phyloP scores from a whole-genome alignment of 2,797 vertebrate genomes.

The Mus minutoides region DNA sequence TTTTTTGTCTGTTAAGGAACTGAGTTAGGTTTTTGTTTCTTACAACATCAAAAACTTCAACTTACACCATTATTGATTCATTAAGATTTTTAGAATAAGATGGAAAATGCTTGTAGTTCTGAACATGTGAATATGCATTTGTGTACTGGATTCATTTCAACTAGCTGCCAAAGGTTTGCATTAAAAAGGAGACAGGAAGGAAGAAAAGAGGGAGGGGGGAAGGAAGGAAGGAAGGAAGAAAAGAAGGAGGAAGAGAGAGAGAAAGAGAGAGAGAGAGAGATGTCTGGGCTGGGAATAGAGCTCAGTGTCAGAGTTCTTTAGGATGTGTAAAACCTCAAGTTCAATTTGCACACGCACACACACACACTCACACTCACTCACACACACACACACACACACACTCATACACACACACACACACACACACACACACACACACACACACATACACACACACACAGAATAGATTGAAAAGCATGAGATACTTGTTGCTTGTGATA shows the following conservation, averaged over 20 bases:
- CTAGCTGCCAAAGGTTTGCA: not conserved
- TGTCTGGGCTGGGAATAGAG: not conserved
- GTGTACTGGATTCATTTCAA: not conserved
- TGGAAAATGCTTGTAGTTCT: not conserved
- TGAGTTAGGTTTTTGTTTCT: slow-evolving; percentile 44
- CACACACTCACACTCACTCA: not conserved
- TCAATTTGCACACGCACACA: not conserved
- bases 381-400: not conserved
- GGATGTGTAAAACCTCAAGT: not conserved
- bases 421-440: not conserved
- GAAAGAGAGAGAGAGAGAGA: not conserved
- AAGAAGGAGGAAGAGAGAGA: no score
- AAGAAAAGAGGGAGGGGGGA: not conserved
- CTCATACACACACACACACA: no score
- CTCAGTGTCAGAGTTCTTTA: not conserved
- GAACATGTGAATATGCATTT: not conserved
- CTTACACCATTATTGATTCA: not conserved
- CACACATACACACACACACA: not conserved
- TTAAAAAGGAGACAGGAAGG: not conserved
- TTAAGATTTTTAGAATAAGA: not conserved
- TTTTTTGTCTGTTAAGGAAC: not conserved
- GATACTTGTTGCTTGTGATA: slow-evolving; percentile 6
- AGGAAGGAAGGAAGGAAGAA: no score
- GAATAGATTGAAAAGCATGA: not conserved
- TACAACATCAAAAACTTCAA: not conserved